Conservation (phyloP, 2,113 vertebrate species). For the Carettochelys insculpta region DNA sequence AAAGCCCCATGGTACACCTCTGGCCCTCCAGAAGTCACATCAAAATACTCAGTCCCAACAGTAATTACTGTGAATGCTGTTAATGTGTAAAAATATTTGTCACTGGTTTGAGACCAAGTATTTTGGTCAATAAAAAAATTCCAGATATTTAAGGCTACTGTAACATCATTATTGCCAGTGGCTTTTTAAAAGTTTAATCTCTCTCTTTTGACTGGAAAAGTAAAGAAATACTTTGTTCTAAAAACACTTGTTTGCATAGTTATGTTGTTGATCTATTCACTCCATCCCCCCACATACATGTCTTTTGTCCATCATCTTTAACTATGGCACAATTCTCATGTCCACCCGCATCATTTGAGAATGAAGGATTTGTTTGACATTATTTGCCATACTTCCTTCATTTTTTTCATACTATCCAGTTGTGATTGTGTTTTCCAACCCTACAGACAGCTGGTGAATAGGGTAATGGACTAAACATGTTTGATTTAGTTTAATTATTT, state of each 20-base stretch:
- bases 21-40: neutral
- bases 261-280: neutral
- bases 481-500: neutral
- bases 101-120: neutral
- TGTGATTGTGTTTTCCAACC: neutral
- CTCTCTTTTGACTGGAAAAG: neutral
- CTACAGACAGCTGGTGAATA: neutral
- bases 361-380: neutral
- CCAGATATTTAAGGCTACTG: neutral
- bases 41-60: neutral
- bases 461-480: neutral
- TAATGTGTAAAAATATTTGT: neutral
- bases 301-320: neutral
- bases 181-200: neutral
- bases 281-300: neutral
- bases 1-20: neutral
- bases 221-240: neutral
- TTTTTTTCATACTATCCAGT: neutral
- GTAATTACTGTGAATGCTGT: neutral
- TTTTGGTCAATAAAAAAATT: neutral
- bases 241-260: neutral
- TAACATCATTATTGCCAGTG: accelerated
- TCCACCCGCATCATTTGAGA: neutral
- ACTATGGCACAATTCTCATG: neutral
- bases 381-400: neutral